Evolutionary conservation across 2,113 vertebrate genomes (phyloP), one percentile per base, ranked within the genome.

Genomic region (Coptodon rendalli): DNA sequence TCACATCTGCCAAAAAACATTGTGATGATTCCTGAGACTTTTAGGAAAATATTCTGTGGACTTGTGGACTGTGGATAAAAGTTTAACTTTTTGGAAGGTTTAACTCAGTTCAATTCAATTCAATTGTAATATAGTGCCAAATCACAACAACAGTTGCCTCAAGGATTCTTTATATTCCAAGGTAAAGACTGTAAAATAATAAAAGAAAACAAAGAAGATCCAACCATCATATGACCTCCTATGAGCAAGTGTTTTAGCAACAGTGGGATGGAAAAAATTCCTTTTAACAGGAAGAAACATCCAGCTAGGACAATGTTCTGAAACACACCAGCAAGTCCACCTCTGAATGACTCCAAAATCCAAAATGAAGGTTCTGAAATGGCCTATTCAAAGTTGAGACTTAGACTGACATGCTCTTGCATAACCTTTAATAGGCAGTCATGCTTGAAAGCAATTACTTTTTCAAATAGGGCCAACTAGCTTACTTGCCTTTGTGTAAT

Each of bases 111-210:
- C 6, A 54, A 1, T 56, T 24, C 6, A 54, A 22, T 27, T 56
- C 1, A 0, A 3, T 56, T 56, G 2, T 56, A 56, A 24, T 12
- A 27, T 56, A 14, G 54, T 14, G 22, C 54, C 54, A 57, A 13
- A 56, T 13, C 53, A 0, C 22, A 56, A 56, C 53, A 27, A 56
- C 53, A 56, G 22, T 27, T 56, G 53, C 53, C 22, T 56, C 11
- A 0, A 56, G 53, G 2, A n/a, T 0, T 2, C 53, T 56, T 56
- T 13, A 56, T 0, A 56, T 13, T 24, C 10, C n/a, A 56, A 56
- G 53, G 53, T 13, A 56, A 56, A 56, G 53, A 24, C 6, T 24
- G n/a, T 0, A 54, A 24, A 54, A 54, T 4, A 54, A 54, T 54
- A 54, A 54, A 54, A 54, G 53, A 24, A 4, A 22, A 52, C 17